A percentile compares a stretch with the other conserved stretches of the same genome.
Conservation (phyloP, 2,888 invertebrate genomes). For the Eupithecia exiguata region DNA sequence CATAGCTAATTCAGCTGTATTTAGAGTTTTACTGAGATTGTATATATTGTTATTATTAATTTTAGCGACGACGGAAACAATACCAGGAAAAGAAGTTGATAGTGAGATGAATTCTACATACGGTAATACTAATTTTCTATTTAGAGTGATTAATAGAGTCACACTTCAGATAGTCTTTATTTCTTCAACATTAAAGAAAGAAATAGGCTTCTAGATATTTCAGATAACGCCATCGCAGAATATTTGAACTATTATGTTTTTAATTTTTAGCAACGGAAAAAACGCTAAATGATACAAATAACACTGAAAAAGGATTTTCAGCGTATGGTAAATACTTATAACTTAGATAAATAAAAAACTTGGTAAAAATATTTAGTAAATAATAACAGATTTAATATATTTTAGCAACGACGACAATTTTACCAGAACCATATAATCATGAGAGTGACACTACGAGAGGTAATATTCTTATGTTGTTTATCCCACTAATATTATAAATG, state of each 20-base stretch:
- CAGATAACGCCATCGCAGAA: background rate
- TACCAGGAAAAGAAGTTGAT: background rate
- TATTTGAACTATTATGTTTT: background rate
- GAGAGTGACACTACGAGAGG: background rate
- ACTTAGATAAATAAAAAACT: background rate
- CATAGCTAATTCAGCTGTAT: background rate
- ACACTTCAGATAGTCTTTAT: background rate
- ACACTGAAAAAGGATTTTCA: background rate
- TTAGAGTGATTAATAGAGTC: background rate
- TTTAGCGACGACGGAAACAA: constrained; percentile 1
- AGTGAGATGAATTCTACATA: background rate
- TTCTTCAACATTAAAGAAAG: background rate
- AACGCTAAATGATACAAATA: background rate
- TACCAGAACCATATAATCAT: background rate
- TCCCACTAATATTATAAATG: no score
- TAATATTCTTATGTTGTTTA: background rate
- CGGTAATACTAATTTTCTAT: background rate
- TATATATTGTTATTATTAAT: background rate
- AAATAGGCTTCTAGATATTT: background rate
- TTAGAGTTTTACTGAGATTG: background rate
- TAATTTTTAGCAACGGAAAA: background rate
- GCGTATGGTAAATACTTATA: background rate
- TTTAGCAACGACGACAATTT: background rate
- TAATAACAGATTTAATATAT: background rate
- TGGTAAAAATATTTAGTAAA: background rate